These are phyloP conservation scores for Cyprinodon brontotheroides DNA, from an alignment of 2,113 vertebrate genomes.

Conservation along the genomic window DNA sequence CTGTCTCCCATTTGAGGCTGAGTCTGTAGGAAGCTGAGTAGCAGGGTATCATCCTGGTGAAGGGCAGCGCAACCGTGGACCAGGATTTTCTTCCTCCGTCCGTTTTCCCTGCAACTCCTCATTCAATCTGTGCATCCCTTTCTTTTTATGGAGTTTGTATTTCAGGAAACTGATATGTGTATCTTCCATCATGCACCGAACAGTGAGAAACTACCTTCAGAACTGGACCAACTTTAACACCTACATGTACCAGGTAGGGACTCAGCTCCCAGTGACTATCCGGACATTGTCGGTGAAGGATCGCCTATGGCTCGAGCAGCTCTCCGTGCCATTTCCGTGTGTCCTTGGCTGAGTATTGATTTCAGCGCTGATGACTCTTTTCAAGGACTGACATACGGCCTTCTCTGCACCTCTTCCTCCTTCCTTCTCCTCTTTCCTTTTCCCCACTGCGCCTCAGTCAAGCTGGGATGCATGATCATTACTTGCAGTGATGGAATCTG, in stretches of 20 bases:
- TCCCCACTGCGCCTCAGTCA: constrained; percentile 42
- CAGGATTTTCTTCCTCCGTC: background rate
- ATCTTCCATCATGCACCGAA: constrained; percentile 79
- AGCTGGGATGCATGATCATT: constrained; percentile 40
- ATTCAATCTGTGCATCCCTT: background rate
- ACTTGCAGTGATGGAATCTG: constrained; percentile 33
- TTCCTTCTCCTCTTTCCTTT: constrained; percentile 20
- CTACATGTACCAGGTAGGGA: constrained; percentile 88
- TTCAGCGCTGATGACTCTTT: constrained; percentile 61
- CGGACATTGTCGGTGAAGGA: constrained; percentile 40
- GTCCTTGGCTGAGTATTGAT: constrained; percentile 65
- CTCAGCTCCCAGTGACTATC: constrained; percentile 22
- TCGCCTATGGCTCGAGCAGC: constrained; percentile 39
- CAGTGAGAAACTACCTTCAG: constrained; percentile 78
- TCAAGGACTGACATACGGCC: constrained; percentile 56
- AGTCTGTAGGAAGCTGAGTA: background rate
- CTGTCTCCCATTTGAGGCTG: background rate
- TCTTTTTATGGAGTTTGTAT: constrained; percentile 23
- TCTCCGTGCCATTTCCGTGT: constrained; percentile 46
- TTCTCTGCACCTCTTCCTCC: constrained; percentile 43
- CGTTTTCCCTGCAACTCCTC: background rate
- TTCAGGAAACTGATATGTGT: constrained; percentile 78
- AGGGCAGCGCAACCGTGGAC: background rate
- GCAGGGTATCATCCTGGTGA: background rate
- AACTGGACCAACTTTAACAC: constrained; percentile 87